These are phyloP conservation scores for Campylorhamphus procurvoides DNA, from an alignment of 2,113 vertebrate species.

Conservation along the genomic window DNA sequence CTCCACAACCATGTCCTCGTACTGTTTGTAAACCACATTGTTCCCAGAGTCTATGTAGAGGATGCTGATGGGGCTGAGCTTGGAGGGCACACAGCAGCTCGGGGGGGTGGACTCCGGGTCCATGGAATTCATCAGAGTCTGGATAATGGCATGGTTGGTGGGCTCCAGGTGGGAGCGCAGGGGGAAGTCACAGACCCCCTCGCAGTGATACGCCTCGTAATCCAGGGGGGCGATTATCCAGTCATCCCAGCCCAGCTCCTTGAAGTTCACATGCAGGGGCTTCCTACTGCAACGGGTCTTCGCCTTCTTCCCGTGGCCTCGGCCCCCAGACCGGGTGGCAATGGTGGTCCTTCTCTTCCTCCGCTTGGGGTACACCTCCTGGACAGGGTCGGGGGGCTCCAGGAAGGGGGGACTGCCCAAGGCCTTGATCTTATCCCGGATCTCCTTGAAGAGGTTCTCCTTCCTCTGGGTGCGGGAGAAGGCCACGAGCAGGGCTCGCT, in stretches of 20 bases:
- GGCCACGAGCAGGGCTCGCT: constrained; percentile 82
- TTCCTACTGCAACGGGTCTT: constrained; percentile 86
- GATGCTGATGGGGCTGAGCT: constrained; percentile 90
- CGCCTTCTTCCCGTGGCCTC: constrained; percentile 71
- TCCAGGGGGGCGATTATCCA: constrained; percentile 91
- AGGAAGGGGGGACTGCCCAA: constrained; percentile 55
- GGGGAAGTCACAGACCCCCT: constrained; percentile 87
- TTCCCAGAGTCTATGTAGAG: constrained; percentile 89
- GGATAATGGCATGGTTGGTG: constrained; percentile 90
- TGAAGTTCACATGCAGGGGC: constrained; percentile 87
- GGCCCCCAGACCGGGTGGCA: constrained; percentile 51
- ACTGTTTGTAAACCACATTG: constrained; percentile 91
- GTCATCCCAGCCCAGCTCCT: constrained; percentile 91
- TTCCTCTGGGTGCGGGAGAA: constrained; percentile 78
- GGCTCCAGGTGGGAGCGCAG: constrained; percentile 88
- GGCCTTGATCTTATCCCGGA: constrained; percentile 80
- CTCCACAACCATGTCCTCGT: constrained; percentile 92
- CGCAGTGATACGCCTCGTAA: constrained; percentile 88
- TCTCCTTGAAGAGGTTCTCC: constrained; percentile 85
- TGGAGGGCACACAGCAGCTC: constrained; percentile 88
- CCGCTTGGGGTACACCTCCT: constrained; percentile 34
- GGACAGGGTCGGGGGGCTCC: constrained; percentile 34
- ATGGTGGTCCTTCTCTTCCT: constrained; percentile 72
- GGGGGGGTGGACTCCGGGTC: constrained; percentile 85
- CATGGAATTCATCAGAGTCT: constrained; percentile 91